phyloP scores from a whole-genome alignment of 2,888 invertebrate genomes.

The Pachycephus smyrnensis region DNA sequence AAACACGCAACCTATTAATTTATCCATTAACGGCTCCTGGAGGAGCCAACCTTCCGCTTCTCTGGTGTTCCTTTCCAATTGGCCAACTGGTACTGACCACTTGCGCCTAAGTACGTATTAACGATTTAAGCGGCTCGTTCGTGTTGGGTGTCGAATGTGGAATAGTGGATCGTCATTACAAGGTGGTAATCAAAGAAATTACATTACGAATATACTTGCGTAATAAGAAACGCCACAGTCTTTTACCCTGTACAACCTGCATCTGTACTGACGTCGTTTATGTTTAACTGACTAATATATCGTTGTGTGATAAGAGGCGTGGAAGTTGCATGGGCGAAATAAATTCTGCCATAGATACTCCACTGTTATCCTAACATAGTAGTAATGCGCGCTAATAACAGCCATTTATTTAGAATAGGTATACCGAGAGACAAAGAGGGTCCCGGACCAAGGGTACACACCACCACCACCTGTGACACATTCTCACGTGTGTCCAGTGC shows the following conservation, averaged over 20 bases:
- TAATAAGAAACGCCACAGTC: no score
- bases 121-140: slow-evolving; percentile 21
- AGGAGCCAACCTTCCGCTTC: slow-evolving; percentile 26
- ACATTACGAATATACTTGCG: neutral
- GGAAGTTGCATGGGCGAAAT: neutral
- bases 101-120: slow-evolving; percentile 37
- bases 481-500: slow-evolving; percentile 58
- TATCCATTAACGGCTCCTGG: slow-evolving; percentile 36
- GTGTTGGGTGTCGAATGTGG: neutral
- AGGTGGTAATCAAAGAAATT: neutral
- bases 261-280: neutral
- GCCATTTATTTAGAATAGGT: neutral
- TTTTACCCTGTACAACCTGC: neutral
- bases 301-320: neutral
- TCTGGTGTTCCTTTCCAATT: slow-evolving; percentile 14
- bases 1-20: slow-evolving; percentile 44
- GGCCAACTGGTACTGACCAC: slow-evolving; percentile 26
- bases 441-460: slow-evolving; percentile 9
- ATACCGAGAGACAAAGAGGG: neutral
- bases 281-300: neutral
- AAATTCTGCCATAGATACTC: neutral
- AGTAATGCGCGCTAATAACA: neutral
- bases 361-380: neutral
- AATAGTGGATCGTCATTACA: neutral
- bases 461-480: slow-evolving; percentile 62